These are phyloP conservation scores for Meandrusa payeni DNA, from an alignment of 2,888 invertebrate genomes.

Conservation along the genomic window DNA sequence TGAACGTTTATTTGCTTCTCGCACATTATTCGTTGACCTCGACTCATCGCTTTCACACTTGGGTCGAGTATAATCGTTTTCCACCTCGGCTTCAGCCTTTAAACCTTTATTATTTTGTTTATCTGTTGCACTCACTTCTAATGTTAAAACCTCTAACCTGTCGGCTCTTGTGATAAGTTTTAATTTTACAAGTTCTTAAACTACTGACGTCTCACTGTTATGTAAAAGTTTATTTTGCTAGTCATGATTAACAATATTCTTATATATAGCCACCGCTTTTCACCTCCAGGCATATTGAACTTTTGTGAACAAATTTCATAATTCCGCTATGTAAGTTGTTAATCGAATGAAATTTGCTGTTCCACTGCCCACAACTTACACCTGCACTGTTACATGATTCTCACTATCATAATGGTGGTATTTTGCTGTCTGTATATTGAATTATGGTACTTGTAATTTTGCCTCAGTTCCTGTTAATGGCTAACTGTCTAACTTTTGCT, in stretches of 20 bases:
- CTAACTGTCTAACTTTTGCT: conserved; percentile 1
- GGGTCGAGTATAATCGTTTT: conserved; percentile 30
- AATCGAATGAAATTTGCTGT: conserved; percentile 19
- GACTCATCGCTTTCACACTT: conserved; percentile 41
- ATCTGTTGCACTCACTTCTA: conserved; percentile 18
- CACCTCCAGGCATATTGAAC: conserved; percentile 5
- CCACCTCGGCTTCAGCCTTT: conserved; percentile 29
- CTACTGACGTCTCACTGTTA: background rate
- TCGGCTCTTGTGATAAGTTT: conserved; percentile 18
- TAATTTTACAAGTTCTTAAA: conserved; percentile 3
- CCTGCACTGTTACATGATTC: conserved; percentile 23
- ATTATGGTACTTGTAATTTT: conserved; percentile 18
- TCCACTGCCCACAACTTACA: conserved; percentile 12
- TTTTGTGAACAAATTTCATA: conserved; percentile 18
- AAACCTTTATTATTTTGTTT: conserved; percentile 32
- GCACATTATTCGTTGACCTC: conserved; percentile 47
- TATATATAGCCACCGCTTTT: background rate
- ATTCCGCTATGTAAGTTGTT: conserved; percentile 12
- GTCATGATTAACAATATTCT: background rate
- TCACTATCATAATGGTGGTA: conserved; percentile 17
- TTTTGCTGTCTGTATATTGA: conserved; percentile 20
- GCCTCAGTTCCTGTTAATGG: conserved; percentile 10
- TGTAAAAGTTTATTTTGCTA: no score
- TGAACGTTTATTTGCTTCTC: conserved; percentile 35
- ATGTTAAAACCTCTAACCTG: conserved; percentile 22